Percentiles rank a stretch among this genome's conserved stretches.
Conservation (phyloP, 2,113 vertebrate species). For the Dolichotis patagonum region DNA sequence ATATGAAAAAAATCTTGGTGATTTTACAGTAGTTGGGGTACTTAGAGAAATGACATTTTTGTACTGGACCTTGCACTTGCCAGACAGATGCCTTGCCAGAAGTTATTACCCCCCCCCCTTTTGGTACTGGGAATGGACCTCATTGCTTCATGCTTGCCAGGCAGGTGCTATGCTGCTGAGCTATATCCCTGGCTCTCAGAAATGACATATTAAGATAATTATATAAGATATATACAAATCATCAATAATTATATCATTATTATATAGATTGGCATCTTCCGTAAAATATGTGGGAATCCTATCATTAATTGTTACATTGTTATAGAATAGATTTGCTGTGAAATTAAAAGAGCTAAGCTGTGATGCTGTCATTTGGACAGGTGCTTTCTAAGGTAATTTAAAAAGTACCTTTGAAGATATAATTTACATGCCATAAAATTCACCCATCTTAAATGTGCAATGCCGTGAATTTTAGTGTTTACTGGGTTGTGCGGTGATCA, state of each 20-base stretch:
- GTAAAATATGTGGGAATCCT: background rate
- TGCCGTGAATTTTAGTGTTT: slow-evolving; percentile 25
- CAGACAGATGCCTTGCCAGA: too few relatives aligned
- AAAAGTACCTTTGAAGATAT: background rate
- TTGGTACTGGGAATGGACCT: too few relatives aligned
- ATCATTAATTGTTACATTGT: background rate
- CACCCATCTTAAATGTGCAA: background rate
- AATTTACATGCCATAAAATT: background rate
- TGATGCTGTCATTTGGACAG: background rate
- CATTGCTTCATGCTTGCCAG: too few relatives aligned
- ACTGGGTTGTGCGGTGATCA: background rate
- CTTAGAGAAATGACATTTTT: background rate
- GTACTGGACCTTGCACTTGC: too few relatives aligned
- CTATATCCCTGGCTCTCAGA: background rate
- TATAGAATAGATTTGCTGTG: background rate
- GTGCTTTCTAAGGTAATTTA: slow-evolving; percentile 19
- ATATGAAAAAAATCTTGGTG: background rate
- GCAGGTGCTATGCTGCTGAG: too few relatives aligned
- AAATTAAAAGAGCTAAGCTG: background rate
- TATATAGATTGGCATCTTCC: background rate
- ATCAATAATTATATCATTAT: background rate
- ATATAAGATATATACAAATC: background rate
- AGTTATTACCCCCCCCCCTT: too few relatives aligned
- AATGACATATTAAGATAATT: slow-evolving; percentile 35
- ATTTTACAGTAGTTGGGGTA: background rate